Evolutionary conservation across 2,797 vertebrate genomes (phyloP).

Genomic region (Okamejei kenojei): DNA sequence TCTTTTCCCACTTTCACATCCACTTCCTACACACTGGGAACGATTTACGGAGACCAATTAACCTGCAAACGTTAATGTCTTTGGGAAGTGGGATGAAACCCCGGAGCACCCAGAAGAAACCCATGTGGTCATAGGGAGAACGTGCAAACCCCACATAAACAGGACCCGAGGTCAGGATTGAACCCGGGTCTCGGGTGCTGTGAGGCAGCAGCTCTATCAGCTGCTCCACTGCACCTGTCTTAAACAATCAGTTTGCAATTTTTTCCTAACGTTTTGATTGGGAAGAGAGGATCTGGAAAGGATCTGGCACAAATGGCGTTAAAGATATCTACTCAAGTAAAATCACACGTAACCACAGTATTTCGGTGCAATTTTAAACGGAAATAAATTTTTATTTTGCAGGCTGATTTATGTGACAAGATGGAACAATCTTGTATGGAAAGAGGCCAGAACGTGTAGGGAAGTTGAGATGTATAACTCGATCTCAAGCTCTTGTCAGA

Average conservation of each 20-base stretch:
- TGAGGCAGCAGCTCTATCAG: too few relatives aligned
- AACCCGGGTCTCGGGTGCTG: too few relatives aligned
- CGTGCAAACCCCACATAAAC: too few relatives aligned
- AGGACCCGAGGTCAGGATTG: too few relatives aligned
- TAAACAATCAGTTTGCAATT: neutral
- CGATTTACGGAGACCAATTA: too few relatives aligned
- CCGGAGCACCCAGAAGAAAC: too few relatives aligned
- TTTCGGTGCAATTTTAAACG: neutral
- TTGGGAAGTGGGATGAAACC: too few relatives aligned
- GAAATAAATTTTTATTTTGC: neutral
- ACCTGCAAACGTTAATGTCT: too few relatives aligned
- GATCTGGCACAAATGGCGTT: neutral
- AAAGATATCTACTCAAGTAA: neutral
- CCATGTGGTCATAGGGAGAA: too few relatives aligned
- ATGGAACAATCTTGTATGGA: neutral
- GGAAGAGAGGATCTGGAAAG: neutral
- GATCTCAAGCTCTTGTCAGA: neutral
- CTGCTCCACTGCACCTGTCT: neutral
- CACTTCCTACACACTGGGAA: too few relatives aligned
- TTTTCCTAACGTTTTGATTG: neutral
- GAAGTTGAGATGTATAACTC: neutral
- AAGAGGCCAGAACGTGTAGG: neutral
- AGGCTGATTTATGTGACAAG: neutral
- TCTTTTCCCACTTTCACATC: too few relatives aligned
- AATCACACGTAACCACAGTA: neutral